Base-by-base conservation (phyloP, 2,797 vertebrate genomes). In the Pseudomugil tenellus region DNA sequence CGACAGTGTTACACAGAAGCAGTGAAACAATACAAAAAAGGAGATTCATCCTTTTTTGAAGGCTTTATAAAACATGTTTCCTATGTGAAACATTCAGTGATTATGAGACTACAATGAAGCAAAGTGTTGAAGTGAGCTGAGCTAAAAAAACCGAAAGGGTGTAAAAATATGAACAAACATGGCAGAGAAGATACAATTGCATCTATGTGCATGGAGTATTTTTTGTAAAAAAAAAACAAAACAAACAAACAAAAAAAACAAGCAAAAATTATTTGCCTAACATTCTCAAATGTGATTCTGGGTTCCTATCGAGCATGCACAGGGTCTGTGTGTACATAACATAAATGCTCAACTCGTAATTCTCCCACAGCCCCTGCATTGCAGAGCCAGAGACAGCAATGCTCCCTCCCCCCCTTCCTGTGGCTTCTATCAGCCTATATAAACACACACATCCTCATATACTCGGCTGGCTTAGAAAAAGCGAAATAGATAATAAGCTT, bases 311-410 rank as follows among this genome's bases (percentile, higher is more conserved):
- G 68, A 54, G 23, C 71, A 67, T 70, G 68, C 70, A 19, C 73
- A n/a, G 63, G 46, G 57, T 58, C 74, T 74, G 58, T 71, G 69
- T 63, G 74, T 8, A 54, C 63, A 74, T 91, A 92, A 92, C 89
- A 83, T 83, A 85, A 75, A 82, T 80, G 76, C 84, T 87, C 78
- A 57, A 81, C 84, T 91, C 87, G 82, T 87, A 85, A 91, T 74
- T 87, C 87, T 89, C 86, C 72, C 87, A 83, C 85, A 91, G 86
- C 92, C 89, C 87, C 91, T 92, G 92, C 90, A 92, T 85, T 92
- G 91, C 91, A 92, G 90, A 90, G 88, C 87, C 76, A 74, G 75
- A 83, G 78, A 84, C 87, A 77, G 72, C 80, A 74, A 59, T 9
- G 56, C 76, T 75, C 81, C 80, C 86, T 83, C 79, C 82, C 56